These are phyloP conservation scores for Probosciger aterrimus DNA, from an alignment of 2,113 vertebrate species.

Conservation along the genomic window DNA sequence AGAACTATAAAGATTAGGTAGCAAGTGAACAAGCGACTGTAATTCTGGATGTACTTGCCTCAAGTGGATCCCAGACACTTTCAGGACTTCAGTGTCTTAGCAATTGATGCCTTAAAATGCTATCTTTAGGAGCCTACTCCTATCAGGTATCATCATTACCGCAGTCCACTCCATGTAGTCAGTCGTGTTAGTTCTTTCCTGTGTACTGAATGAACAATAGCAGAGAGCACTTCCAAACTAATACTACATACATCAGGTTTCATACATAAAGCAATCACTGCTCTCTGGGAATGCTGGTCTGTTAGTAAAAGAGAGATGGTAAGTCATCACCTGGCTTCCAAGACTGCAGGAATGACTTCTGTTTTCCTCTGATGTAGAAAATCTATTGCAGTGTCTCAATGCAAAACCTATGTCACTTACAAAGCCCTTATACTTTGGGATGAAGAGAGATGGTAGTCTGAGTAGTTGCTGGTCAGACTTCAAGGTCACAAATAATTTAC, in stretches of 20 bases:
- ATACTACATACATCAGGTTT: not conserved
- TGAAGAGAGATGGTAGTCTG: not conserved
- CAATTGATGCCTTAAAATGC: constrained; percentile 7
- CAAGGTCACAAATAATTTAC: not conserved
- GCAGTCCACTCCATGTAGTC: not conserved
- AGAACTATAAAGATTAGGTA: not conserved
- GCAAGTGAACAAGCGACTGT: not conserved
- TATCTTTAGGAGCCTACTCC: not conserved
- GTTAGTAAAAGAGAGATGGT: not conserved
- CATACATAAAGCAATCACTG: not conserved
- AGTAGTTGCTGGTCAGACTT: not conserved
- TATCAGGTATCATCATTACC: not conserved
- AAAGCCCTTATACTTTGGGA: not conserved
- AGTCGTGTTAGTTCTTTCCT: not conserved
- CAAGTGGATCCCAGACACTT: not conserved
- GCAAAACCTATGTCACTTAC: not conserved
- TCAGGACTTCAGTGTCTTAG: not conserved
- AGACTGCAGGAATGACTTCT: not conserved
- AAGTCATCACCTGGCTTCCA: not conserved
- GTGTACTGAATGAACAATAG: not conserved
- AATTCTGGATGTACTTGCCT: not conserved
- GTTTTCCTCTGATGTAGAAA: not conserved
- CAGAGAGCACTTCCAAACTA: not conserved
- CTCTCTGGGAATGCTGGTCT: not conserved
- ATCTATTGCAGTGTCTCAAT: not conserved